Conservation (phyloP, 2,113 vertebrate species). For the Onychostoma macrolepis region DNA sequence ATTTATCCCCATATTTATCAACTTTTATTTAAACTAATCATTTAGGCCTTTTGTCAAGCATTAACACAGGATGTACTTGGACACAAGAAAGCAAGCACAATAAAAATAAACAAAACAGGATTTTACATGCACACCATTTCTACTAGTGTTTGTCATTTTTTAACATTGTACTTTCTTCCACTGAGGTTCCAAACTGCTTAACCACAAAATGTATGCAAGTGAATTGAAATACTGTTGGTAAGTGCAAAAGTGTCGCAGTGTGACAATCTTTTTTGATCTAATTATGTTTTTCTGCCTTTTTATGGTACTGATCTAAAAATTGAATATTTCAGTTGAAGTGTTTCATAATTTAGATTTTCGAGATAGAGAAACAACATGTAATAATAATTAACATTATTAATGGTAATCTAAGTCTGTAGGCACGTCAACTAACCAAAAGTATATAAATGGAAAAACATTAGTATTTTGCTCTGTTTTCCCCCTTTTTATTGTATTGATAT, state of each 20-base stretch:
- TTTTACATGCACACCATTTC: background rate
- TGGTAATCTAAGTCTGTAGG: background rate
- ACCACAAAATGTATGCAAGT: background rate
- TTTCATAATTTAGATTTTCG: too few relatives aligned
- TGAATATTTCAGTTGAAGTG: too few relatives aligned
- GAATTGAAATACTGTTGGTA: background rate
- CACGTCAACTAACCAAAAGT: background rate
- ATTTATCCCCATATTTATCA: conserved; percentile 7
- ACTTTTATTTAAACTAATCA: conserved; percentile 1
- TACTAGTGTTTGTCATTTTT: background rate
- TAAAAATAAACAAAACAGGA: background rate
- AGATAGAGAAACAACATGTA: too few relatives aligned
- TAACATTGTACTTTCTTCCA: background rate
- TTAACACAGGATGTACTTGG: conserved; percentile 5
- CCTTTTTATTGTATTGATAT: background rate
- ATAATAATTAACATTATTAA: too few relatives aligned
- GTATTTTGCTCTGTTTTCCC: background rate
- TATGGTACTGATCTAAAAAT: too few relatives aligned
- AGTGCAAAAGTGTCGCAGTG: background rate
- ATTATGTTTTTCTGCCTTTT: too few relatives aligned
- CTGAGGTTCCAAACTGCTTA: background rate
- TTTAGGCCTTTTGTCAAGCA: background rate
- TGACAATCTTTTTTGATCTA: background rate
- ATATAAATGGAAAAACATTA: too few relatives aligned
- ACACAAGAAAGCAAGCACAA: background rate